Percentiles rank a stretch among this genome's conserved stretches.
Evolutionary conservation across 2,888 invertebrate genomes (phyloP).

Genomic region (Euplexia lucipara): DNA sequence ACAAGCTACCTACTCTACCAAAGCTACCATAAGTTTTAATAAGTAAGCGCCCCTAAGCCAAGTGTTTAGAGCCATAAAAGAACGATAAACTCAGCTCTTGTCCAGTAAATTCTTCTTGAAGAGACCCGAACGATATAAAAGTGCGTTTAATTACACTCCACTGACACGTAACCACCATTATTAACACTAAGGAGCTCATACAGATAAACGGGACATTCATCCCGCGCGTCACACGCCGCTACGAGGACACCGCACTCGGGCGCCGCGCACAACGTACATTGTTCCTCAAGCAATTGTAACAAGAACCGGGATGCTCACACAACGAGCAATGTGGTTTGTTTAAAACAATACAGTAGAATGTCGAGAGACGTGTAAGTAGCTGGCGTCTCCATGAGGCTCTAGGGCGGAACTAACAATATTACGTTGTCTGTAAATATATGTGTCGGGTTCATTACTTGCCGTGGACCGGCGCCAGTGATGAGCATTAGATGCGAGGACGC

Average conservation of each 20-base stretch:
- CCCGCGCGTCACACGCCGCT: constrained; percentile 51
- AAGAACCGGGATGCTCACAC: constrained; percentile 64
- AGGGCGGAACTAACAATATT: constrained; percentile 52
- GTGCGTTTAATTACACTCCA: constrained; percentile 72
- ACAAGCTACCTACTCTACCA: no score
- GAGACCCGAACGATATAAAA: constrained; percentile 59
- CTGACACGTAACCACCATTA: constrained; percentile 74
- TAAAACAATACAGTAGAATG: constrained; percentile 73
- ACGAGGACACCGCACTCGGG: constrained; percentile 38
- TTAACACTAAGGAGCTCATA: constrained; percentile 75
- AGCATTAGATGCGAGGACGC: constrained; percentile 52
- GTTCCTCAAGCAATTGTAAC: constrained; percentile 64
- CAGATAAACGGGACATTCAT: constrained; percentile 71
- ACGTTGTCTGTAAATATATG: constrained; percentile 51
- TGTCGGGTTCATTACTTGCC: constrained; percentile 57
- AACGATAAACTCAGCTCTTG: constrained; percentile 57
- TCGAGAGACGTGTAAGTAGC: constrained; percentile 69
- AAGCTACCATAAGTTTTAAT: constrained; percentile 20
- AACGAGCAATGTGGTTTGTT: constrained; percentile 78
- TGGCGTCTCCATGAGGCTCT: constrained; percentile 69
- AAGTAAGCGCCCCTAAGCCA: constrained; percentile 39
- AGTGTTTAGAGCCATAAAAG: constrained; percentile 53
- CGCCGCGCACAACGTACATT: constrained; percentile 72
- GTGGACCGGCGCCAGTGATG: constrained; percentile 18
- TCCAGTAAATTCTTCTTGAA: constrained; percentile 51